Conservation (phyloP, 2,888 invertebrate genomes). For the Pollenia angustigena region DNA sequence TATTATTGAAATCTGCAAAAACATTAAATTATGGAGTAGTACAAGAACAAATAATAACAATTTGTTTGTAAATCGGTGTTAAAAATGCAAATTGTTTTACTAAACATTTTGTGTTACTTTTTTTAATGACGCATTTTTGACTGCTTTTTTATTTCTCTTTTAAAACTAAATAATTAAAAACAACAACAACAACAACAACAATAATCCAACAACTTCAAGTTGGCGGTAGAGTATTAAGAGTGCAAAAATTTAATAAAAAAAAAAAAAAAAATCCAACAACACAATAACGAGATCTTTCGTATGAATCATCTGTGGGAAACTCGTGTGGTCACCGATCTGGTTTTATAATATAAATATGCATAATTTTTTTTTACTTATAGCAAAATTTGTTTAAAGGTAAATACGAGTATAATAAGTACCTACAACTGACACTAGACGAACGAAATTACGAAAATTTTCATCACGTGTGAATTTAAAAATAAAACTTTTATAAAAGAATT, state of each 20-base stretch:
- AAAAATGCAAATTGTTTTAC: too few species aligned
- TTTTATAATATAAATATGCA: conserved; percentile 21
- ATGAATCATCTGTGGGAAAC: conserved; percentile 57
- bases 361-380: neutral
- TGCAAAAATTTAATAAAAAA: neutral
- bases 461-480: neutral
- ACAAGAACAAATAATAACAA: too few species aligned
- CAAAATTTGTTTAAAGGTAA: neutral
- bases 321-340: conserved; percentile 62
- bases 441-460: neutral
- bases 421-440: neutral
- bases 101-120: too few species aligned
- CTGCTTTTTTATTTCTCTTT: too few species aligned
- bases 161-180: neutral
- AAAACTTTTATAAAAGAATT: too few species aligned
- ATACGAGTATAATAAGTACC: neutral
- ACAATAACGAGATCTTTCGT: neutral
- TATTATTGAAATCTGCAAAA: too few species aligned
- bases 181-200: neutral
- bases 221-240: neutral
- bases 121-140: too few species aligned
- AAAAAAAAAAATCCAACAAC: neutral
- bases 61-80: too few species aligned
- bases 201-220: neutral
- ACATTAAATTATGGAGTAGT: too few species aligned